phyloP scores from a whole-genome alignment of 1,140 invertebrate species.

The Drosophila lini region DNA sequence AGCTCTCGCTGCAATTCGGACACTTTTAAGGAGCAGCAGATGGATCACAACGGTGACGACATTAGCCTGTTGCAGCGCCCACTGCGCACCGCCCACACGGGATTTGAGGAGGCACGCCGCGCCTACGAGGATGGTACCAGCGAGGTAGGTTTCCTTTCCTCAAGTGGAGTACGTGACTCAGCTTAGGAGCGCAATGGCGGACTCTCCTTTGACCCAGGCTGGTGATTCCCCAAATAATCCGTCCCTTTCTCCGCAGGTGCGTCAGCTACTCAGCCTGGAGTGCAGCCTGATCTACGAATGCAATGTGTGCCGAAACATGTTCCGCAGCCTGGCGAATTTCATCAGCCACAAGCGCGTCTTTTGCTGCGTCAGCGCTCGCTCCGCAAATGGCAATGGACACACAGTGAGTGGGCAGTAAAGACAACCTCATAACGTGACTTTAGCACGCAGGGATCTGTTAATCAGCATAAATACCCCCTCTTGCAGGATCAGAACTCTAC shows the following conservation, averaged over 20 bases:
- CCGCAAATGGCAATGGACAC: slow-evolving; percentile 83
- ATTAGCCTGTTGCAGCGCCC: slow-evolving; percentile 87
- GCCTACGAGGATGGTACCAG: slow-evolving; percentile 87
- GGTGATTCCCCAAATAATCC: slow-evolving; percentile 3
- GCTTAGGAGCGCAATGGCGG: slow-evolving; percentile 58
- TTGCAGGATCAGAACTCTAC: slow-evolving; percentile 67
- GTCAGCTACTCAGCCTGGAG: slow-evolving; percentile 89
- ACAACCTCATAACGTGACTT: slow-evolving; percentile 7
- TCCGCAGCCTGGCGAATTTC: slow-evolving; percentile 92
- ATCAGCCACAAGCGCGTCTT: slow-evolving; percentile 93
- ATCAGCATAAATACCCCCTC: background rate
- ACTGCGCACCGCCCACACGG: slow-evolving; percentile 87
- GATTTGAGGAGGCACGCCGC: slow-evolving; percentile 87
- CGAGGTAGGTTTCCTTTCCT: slow-evolving; percentile 84
- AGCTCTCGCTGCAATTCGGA: slow-evolving; percentile 72
- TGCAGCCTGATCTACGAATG: slow-evolving; percentile 94
- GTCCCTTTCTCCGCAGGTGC: slow-evolving; percentile 86
- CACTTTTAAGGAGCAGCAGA: slow-evolving; percentile 59
- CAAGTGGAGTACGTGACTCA: slow-evolving; percentile 70
- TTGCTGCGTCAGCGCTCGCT: slow-evolving; percentile 85
- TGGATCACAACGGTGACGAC: slow-evolving; percentile 82
- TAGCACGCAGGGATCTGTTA: background rate
- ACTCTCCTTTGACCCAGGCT: slow-evolving; percentile 10
- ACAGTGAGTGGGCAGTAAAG: slow-evolving; percentile 85
- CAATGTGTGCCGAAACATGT: slow-evolving; percentile 92